Evolutionary conservation across 1,140 invertebrate genomes (phyloP), one percentile per base, ranked within the genome.

Genomic region (Caenorhabditis brenneri): DNA sequence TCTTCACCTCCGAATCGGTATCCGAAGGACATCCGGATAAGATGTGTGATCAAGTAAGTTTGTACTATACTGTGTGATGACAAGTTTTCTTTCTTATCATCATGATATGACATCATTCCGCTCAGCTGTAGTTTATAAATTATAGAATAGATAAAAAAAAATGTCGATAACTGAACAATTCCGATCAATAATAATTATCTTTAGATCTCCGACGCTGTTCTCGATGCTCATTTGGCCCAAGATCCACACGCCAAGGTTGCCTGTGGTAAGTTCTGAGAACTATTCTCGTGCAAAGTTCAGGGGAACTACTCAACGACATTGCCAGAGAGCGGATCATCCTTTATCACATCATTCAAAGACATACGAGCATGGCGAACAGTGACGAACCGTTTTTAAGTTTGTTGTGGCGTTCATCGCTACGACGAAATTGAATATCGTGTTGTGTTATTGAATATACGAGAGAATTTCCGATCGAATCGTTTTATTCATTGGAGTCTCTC

Each of bases 21-120:
- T 97, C 97, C 89, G 97, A 99, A 93, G 97, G 97, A 88, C 97
- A 99, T 93, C 97, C 94, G 88, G 97, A 99, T 92, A 99, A 99
- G 94, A 97, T 99, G 94, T 99, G 97, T 91, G 97, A 99, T 92
- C 97, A 98, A 92, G 86, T 87, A 27, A 97, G 96, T 93, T 42
- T 12, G n/a, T n/a, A n/a, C n/a, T n/a, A n/a, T n/a, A n/a, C n/a
- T n/a, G n/a, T n/a, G n/a, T n/a, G n/a, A n/a, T n/a, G n/a, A n/a
- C n/a, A n/a, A n/a, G n/a, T 42, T 42, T 5, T 12, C 5, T 42
- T 42, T 12, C 39, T 42, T 42, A 42, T 42, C 39, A 42, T 42
- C 12, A 6, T 42, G 5, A 12, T 6, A 42, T 42, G 39, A 6
- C 39, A 42, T 42, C 39, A 42, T 42, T 42, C 5, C 12, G 39